Base-by-base conservation (phyloP, 2,888 invertebrate genomes). In the Graphium colonna region DNA sequence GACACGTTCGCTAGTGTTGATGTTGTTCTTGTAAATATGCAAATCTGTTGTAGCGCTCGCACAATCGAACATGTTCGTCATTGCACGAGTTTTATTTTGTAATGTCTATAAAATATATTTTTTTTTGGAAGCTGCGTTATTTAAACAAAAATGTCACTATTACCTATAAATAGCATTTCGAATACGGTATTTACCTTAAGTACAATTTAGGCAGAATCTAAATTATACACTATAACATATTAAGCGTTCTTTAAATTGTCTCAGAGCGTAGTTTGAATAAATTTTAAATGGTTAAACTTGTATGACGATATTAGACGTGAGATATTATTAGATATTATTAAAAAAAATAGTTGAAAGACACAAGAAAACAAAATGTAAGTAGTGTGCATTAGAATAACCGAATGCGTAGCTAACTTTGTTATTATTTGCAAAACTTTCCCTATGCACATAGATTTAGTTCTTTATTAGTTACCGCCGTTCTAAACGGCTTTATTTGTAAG, bases 401-500 rank as follows among this genome's bases (percentile, higher is more conserved):
- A 59, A 66, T 61, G 59, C 57, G 60, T 70, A 60, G 61, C 55
- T 52, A 62, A 65, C 68, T 69, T 73, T 64, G 68, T 70, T 72
- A 71, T 77, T 61, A 65, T 69, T 77, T 73, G 77, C 75, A 68
- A 63, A 33, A 18, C 60, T 51, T 43, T 46, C 53, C 39, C 46
- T 58, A 45, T 51, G 56, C 57, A 59, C 60, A 57, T 71, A 78
- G 73, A 59, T 76, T 78, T 75, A 79, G 69, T 77, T 77, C 68
- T 71, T 71, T 70, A 60, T 60, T 78, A 79, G 81, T 82, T 80
- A 83, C 82, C 82, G 80, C 74, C 82, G 80, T 75, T 71, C 17
- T 64, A 57, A 74, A 75, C 79, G 83, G 73, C 78, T 69, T 63
- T 57, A 64, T 78, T 84, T 86, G 85, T 86, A 86, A 86, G 85